Conservation (phyloP, 2,797 vertebrate species). For the Chaunax sp. region DNA sequence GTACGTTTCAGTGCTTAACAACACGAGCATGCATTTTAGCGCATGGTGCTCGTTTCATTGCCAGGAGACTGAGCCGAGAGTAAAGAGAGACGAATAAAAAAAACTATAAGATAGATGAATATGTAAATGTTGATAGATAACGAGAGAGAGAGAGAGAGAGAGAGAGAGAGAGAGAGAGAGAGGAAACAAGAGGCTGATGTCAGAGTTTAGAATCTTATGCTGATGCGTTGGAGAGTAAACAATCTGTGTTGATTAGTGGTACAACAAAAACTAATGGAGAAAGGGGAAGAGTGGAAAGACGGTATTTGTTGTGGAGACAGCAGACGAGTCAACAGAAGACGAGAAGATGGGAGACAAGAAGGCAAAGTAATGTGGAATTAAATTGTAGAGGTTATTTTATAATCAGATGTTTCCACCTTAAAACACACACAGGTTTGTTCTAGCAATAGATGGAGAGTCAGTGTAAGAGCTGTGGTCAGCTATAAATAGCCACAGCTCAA, state of each 20-base stretch:
- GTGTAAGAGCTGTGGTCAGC: conserved; percentile 28
- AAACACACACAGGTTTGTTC: background rate
- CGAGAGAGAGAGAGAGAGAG: too few relatives aligned
- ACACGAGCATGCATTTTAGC: too few relatives aligned
- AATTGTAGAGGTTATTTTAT: conserved; percentile 8
- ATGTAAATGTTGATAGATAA: too few relatives aligned
- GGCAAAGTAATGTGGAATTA: background rate
- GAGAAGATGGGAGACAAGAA: too few relatives aligned
- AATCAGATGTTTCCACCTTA: conserved; percentile 12
- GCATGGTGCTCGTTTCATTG: too few relatives aligned
- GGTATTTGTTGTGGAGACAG: background rate
- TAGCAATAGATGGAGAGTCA: conserved; percentile 9
- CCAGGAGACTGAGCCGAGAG: background rate
- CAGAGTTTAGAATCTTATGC: conserved; percentile 16
- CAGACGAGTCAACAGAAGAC: conserved; percentile 12
- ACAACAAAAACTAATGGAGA: conserved; percentile 38
- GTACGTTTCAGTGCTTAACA: too few relatives aligned
- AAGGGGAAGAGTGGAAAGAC: conserved; percentile 35
- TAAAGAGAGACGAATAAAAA: background rate
- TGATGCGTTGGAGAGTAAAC: conserved; percentile 45
- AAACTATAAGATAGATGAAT: conserved; percentile 9
- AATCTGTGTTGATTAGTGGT: conserved; percentile 46
- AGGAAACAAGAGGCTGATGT: too few relatives aligned
- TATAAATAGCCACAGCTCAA: conserved; percentile 55
- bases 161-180: too few relatives aligned